Percentiles rank a stretch among this genome's conserved stretches.
These are phyloP conservation scores for Baccha elongata DNA, from an alignment of 2,888 invertebrate genomes.

Conservation along the genomic window DNA sequence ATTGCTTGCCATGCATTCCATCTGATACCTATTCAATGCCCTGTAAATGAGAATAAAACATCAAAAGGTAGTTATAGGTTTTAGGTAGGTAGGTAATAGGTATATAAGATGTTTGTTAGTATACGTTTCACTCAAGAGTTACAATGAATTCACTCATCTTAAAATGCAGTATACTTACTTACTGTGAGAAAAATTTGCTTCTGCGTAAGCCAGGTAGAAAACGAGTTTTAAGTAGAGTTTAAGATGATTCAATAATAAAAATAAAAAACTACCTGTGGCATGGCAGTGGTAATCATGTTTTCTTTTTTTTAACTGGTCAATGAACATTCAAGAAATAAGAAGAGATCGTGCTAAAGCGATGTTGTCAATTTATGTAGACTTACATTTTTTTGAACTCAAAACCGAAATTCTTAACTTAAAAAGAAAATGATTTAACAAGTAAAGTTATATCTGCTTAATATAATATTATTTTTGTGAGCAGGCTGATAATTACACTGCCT, in stretches of 20 bases:
- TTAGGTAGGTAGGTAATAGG: neutral
- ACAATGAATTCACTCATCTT: conserved; percentile 19
- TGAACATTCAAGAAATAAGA: conserved; percentile 1
- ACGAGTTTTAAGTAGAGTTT: conserved; percentile 52
- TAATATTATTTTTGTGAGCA: no score
- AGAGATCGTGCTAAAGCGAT: neutral
- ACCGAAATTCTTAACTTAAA: no score
- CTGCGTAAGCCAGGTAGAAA: conserved; percentile 61
- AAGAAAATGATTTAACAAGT: no score
- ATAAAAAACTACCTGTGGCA: conserved; percentile 31
- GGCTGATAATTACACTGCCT: no score
- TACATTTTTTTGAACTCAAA: no score
- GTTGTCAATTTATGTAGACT: conserved; percentile 36
- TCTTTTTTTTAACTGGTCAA: conserved; percentile 9
- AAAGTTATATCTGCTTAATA: no score
- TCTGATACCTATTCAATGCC: neutral
- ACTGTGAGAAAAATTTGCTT: conserved; percentile 20
- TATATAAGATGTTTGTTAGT: neutral
- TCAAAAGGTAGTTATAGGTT: neutral
- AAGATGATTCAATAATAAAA: conserved; percentile 44
- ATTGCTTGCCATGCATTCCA: conserved; percentile 5
- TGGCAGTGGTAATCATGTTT: conserved; percentile 12
- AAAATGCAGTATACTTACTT: neutral
- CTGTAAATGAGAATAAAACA: neutral
- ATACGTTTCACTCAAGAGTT: conserved; percentile 49